Evolutionary conservation across 2,797 vertebrate genomes (phyloP), one percentile per base, ranked within the genome.

Genomic region (Rhinogobio ventralis): DNA sequence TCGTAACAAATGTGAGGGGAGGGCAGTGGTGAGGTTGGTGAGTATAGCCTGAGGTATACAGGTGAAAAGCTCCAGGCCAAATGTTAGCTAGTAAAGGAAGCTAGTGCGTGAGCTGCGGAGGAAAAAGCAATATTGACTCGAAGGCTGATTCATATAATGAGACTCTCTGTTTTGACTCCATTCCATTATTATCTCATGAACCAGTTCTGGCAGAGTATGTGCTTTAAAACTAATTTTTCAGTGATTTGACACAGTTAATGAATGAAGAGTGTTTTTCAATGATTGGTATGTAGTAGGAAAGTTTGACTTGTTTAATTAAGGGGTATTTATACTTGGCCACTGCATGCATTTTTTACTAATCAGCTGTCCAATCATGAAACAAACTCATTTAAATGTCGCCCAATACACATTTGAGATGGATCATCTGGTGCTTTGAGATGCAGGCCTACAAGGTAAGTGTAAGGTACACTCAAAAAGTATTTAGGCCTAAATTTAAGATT

Each of bases 81-180:
- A 90, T 90, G 90, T 85, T 82, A 79, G 49, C 53, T 25, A 79
- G 78, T 86, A 91, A 91, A 71, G 85, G 81, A 91, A 84, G 87
- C 66, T 19, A 85, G 83, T 88, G 88, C 82, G 33, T 81, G 76
- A 88, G 81, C 81, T 84, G 85, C 83, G 19, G 80, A 87, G 90
- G 88, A 92, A 94, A 92, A 85, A 85, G 90, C 89, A 90, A 93
- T 93, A 92, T 92, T 94, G 92, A 94, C 92, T 88, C 51, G 86
- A 88, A 86, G 86, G 73, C 77, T 28, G 46, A 78, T 74, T 84
- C 68, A 88, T 89, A 91, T 85, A 93, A 90, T 88, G 89, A 90
- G 83, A 86, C 89, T 91, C 87, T 91, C 86, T 91, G 90, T 92
- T 93, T 89, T 89, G 73, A 78, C 83, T 89, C 83, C 53, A n/a